Evolutionary conservation across 2,888 invertebrate genomes (phyloP).

Genomic region (Drosophila meridiana): DNA sequence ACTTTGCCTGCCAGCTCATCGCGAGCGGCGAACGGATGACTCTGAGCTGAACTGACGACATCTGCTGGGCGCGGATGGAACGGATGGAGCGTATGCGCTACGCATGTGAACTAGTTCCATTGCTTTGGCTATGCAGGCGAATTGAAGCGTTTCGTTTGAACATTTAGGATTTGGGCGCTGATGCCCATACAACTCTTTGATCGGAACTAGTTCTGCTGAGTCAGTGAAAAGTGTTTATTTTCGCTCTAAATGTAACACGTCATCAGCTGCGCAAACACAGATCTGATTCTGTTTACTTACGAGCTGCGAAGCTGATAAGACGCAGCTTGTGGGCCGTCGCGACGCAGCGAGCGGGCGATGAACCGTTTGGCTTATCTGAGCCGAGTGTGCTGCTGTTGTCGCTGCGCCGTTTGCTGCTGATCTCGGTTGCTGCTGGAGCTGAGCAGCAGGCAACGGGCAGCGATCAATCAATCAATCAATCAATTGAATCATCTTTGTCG

Average conservation of each 20-base stretch:
- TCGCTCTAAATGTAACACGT: neutral
- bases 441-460: neutral
- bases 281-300: neutral
- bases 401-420: slow-evolving; percentile 3
- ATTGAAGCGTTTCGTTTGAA: neutral
- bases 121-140: neutral
- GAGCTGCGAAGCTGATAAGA: slow-evolving; percentile 16
- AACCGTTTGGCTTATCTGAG: slow-evolving; percentile 10
- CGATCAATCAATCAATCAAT: slow-evolving; percentile 74
- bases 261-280: neutral
- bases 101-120: neutral
- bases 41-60: neutral
- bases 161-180: neutral
- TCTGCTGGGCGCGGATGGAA: neutral
- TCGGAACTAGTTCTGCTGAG: neutral
- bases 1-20: slow-evolving; percentile 69
- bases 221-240: neutral
- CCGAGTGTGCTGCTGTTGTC: neutral
- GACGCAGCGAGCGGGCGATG: neutral
- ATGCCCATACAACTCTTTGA: neutral
- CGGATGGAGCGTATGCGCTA: no score
- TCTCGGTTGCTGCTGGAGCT: neutral
- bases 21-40: slow-evolving; percentile 8
- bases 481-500: slow-evolving; percentile 71
- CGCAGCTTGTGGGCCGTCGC: neutral